Evolutionary conservation across 1,140 invertebrate species (phyloP).

Genomic region (Meloidogyne chitwoodi): DNA sequence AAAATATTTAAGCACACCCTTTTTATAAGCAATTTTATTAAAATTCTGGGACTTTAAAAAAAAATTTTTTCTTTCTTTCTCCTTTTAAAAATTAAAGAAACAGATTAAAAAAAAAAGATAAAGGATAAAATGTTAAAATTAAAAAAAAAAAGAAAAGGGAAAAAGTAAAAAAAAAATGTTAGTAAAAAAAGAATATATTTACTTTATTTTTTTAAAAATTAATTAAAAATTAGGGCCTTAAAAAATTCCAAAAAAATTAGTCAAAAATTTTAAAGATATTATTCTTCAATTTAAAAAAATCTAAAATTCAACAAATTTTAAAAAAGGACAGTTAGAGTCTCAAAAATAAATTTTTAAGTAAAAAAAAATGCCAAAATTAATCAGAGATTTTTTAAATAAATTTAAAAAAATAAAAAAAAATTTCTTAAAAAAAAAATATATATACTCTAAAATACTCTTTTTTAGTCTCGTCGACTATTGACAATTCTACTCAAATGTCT

Average conservation of each 20-base stretch:
- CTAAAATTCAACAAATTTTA: background rate
- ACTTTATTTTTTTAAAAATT: too few species aligned
- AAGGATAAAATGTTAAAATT: background rate
- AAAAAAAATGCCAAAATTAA: too few species aligned
- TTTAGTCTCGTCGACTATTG: background rate
- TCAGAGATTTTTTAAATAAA: background rate
- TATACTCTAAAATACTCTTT: too few species aligned
- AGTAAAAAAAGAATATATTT: background rate
- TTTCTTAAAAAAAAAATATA: too few species aligned
- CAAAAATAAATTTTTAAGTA: background rate
- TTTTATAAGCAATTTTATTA: background rate
- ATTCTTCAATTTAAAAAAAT: background rate
- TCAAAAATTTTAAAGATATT: too few species aligned
- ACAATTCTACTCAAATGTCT: slow-evolving; percentile 18
- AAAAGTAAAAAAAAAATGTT: too few species aligned
- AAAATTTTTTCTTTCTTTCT: background rate
- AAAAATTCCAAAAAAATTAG: too few species aligned
- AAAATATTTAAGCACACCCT: background rate
- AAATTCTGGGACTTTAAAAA: background rate
- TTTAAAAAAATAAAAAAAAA: too few species aligned
- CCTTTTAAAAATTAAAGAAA: background rate
- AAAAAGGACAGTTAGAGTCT: background rate
- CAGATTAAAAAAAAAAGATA: background rate
- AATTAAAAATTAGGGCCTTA: too few species aligned
- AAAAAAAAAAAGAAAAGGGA: background rate